A percentile compares a stretch with the other conserved stretches of the same genome.
phyloP scores from a whole-genome alignment of 2,113 vertebrate species.

The Chionis minor region DNA sequence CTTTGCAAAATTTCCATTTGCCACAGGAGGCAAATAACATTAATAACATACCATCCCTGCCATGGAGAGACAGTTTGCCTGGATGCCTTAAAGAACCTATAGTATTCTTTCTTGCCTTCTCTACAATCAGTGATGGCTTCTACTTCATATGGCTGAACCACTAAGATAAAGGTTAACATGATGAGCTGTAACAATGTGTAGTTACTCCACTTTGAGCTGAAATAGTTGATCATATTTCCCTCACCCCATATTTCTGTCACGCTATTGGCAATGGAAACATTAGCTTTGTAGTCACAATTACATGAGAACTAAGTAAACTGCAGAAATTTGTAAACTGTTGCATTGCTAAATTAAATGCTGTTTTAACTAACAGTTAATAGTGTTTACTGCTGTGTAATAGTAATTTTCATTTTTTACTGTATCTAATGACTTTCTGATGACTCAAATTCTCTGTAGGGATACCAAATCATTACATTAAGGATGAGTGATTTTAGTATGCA shows the following conservation, averaged over 20 bases:
- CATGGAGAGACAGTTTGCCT: not conserved
- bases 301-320: slow-evolving; percentile 76
- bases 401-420: slow-evolving; percentile 89
- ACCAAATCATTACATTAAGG: slow-evolving; percentile 87
- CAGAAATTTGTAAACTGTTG: slow-evolving; percentile 80
- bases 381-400: slow-evolving; percentile 86
- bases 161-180: not conserved
- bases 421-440: slow-evolving; percentile 89
- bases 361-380: slow-evolving; percentile 89
- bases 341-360: slow-evolving; percentile 84
- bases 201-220: not conserved
- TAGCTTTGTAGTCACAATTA: slow-evolving; percentile 74
- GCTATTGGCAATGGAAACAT: slow-evolving; percentile 47
- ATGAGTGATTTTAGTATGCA: slow-evolving; percentile 85
- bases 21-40: not conserved
- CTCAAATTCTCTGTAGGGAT: slow-evolving; percentile 86
- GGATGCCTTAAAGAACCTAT: not conserved
- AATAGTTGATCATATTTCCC: not conserved
- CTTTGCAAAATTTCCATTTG: not conserved
- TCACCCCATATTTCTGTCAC: not conserved
- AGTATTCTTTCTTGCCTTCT: not conserved
- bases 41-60: not conserved
- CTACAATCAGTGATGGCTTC: not conserved
- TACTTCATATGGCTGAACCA: not conserved
- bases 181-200: not conserved